phyloP scores from a whole-genome alignment of 2,797 vertebrate genomes.

The Falco berigora region DNA sequence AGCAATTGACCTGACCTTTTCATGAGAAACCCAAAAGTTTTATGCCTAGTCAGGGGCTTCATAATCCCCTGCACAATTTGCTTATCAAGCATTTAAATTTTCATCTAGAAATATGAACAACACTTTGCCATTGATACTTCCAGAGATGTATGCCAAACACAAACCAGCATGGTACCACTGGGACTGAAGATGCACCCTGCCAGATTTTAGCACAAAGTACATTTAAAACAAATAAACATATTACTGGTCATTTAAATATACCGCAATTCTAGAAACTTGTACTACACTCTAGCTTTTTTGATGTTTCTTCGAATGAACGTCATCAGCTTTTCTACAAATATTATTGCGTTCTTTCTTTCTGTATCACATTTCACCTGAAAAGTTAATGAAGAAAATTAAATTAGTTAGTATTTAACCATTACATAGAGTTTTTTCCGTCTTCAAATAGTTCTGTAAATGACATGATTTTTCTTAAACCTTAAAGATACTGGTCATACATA shows the following conservation, averaged over 20 bases:
- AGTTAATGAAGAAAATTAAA: background rate
- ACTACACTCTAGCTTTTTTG: background rate
- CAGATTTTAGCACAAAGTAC: background rate
- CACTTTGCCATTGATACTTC: accelerated
- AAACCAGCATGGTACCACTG: background rate
- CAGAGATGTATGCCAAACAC: background rate
- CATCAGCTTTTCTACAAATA: conserved; percentile 52
- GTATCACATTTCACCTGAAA: conserved; percentile 60
- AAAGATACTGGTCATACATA: background rate
- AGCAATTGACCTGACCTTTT: background rate
- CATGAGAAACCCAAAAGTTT: background rate
- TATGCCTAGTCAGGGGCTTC: background rate
- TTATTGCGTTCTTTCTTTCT: conserved; percentile 14
- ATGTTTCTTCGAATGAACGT: background rate
- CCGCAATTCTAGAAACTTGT: background rate
- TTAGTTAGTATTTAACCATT: background rate
- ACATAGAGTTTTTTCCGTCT: background rate
- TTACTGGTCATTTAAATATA: background rate
- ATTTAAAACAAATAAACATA: background rate
- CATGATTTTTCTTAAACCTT: background rate
- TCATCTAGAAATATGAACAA: background rate
- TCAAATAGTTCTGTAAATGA: background rate
- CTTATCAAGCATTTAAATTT: background rate
- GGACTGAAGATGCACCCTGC: background rate
- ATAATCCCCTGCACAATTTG: background rate